Evolutionary conservation across 35 echinoderm and acorn worm species (phyloP).

Genomic region (Patiria miniata): DNA sequence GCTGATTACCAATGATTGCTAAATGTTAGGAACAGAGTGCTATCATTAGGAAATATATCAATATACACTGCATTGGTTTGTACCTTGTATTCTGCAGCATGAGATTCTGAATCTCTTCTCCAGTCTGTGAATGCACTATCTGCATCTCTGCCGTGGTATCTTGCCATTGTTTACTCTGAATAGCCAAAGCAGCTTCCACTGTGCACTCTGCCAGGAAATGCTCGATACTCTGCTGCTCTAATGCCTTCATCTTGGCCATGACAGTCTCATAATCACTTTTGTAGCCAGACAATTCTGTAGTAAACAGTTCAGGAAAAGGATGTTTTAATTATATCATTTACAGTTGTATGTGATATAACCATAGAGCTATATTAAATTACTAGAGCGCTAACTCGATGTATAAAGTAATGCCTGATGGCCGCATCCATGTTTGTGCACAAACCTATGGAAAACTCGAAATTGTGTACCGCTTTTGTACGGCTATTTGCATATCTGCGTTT

Average conservation of each 20-base stretch:
- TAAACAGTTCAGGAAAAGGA: neutral
- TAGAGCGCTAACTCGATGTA: too few relatives aligned
- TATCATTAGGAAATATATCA: too few relatives aligned
- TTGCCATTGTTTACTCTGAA: constrained; percentile 39
- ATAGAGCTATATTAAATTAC: too few relatives aligned
- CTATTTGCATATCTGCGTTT: too few relatives aligned
- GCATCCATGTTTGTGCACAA: too few relatives aligned
- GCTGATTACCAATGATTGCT: too few relatives aligned
- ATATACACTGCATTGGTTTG: neutral
- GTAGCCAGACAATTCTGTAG: constrained; percentile 17
- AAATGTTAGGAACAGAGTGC: too few relatives aligned
- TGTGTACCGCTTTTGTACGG: too few relatives aligned
- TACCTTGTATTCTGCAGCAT: constrained; percentile 1
- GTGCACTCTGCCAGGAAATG: neutral
- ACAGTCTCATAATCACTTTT: neutral
- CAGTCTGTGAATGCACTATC: neutral
- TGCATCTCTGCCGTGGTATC: neutral
- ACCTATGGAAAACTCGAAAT: too few relatives aligned
- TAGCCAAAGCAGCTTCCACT: constrained; percentile 12
- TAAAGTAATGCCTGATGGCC: too few relatives aligned
- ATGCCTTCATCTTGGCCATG: neutral
- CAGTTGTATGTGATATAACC: too few relatives aligned
- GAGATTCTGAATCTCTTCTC: neutral
- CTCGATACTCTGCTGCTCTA: neutral
- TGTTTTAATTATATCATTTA: too few relatives aligned